These are phyloP conservation scores for Chrysolina americana DNA, from an alignment of 2,888 invertebrate genomes.

Conservation along the genomic window DNA sequence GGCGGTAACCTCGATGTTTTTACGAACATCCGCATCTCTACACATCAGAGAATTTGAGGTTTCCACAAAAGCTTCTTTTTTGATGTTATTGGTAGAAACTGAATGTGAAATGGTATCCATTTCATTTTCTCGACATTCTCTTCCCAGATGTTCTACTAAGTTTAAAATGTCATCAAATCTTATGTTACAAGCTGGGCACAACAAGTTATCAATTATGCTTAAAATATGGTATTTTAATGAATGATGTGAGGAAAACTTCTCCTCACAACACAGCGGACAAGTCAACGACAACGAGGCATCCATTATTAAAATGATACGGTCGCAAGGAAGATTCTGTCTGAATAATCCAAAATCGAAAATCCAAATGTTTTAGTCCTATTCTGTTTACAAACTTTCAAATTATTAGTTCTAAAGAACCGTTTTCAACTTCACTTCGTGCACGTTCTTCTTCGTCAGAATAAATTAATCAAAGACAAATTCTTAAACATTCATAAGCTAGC, in stretches of 20 bases:
- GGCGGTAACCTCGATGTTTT: not conserved
- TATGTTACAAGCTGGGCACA: conserved; percentile 75
- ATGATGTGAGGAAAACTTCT: conserved; percentile 74
- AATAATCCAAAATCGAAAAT: no score
- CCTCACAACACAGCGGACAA: conserved; percentile 79
- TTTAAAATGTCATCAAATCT: conserved; percentile 72
- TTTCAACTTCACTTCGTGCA: no score
- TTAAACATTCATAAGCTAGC: no score
- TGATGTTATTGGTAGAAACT: not conserved
- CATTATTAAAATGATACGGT: conserved; percentile 67
- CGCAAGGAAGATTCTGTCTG: no score
- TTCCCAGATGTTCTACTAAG: conserved; percentile 75
- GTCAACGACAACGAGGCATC: conserved; percentile 69
- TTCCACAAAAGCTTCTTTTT: not conserved
- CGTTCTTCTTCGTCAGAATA: no score
- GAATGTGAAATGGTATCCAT: conserved; percentile 27
- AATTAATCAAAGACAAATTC: no score
- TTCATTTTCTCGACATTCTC: conserved; percentile 53
- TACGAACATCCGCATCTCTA: conserved; percentile 17
- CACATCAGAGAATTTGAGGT: not conserved
- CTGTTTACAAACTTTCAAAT: no score
- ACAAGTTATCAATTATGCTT: conserved; percentile 74
- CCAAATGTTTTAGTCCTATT: no score
- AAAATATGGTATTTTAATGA: conserved; percentile 72
- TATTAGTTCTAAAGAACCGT: no score